Percentiles rank a stretch among this genome's conserved stretches.
These are phyloP conservation scores for Acipenser transmontanus DNA, from an alignment of 2,797 vertebrate genomes.

Conservation along the genomic window DNA sequence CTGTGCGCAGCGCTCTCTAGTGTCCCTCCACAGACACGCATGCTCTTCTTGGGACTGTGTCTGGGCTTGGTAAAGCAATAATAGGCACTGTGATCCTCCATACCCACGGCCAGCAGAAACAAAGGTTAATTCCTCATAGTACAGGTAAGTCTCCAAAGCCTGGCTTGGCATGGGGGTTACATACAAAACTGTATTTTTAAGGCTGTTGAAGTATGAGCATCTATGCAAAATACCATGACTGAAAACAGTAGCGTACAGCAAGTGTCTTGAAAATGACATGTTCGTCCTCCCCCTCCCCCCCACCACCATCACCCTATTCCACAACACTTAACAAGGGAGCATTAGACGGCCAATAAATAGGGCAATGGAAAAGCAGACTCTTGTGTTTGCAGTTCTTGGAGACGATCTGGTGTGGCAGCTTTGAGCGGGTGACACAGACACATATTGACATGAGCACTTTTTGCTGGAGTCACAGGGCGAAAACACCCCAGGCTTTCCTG, in stretches of 20 bases:
- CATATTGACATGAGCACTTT: slow-evolving; percentile 84
- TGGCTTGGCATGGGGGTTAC: no score
- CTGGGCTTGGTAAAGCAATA: no score
- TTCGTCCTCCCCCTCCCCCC: slow-evolving; percentile 23
- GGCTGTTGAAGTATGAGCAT: no score
- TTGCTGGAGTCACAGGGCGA: slow-evolving; percentile 81
- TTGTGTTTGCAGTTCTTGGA: slow-evolving; percentile 55
- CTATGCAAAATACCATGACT: no score
- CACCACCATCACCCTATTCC: slow-evolving; percentile 42
- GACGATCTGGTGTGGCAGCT: slow-evolving; percentile 86
- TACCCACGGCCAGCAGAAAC: no score
- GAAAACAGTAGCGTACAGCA: neutral
- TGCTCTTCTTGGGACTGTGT: no score
- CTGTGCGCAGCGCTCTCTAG: no score
- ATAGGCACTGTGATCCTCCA: no score
- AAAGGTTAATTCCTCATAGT: no score
- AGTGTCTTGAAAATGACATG: slow-evolving; percentile 15
- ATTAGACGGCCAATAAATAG: slow-evolving; percentile 52
- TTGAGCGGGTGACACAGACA: slow-evolving; percentile 86
- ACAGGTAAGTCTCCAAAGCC: no score
- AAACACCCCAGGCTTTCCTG: slow-evolving; percentile 85
- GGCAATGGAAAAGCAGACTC: slow-evolving; percentile 55
- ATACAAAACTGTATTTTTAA: no score
- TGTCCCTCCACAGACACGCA: no score
- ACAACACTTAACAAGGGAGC: slow-evolving; percentile 54